Conservation (phyloP, 2,797 vertebrate species). For the Numenius phaeopus region DNA sequence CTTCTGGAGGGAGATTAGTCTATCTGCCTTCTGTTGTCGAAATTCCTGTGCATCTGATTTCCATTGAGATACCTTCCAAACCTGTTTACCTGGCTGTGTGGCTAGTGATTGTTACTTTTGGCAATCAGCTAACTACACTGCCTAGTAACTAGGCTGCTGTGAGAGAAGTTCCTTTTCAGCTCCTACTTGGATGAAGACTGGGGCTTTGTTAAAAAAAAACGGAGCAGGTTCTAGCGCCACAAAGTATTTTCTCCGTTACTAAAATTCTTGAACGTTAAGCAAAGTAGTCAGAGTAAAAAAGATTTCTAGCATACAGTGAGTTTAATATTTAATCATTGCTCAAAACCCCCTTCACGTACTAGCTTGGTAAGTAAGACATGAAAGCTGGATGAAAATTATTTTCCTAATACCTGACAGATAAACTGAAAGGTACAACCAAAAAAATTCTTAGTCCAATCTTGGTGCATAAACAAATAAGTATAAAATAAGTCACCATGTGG, state of each 20-base stretch:
- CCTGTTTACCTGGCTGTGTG: slow-evolving; percentile 86
- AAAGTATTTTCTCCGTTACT: neutral
- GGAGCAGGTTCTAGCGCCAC: neutral
- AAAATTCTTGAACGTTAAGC: neutral
- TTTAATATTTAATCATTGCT: neutral
- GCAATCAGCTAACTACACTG: slow-evolving; percentile 95
- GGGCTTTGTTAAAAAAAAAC: neutral
- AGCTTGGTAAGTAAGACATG: neutral
- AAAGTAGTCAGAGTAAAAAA: neutral
- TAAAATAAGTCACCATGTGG: neutral
- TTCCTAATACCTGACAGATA: neutral
- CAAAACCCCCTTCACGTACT: neutral
- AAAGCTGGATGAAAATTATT: neutral
- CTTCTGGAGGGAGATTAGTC: neutral
- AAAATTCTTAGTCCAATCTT: neutral
- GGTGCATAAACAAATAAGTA: neutral
- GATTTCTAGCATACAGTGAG: accelerated
- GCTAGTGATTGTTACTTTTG: slow-evolving; percentile 87
- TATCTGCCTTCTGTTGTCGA: neutral
- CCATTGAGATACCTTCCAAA: neutral
- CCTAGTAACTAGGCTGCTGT: slow-evolving; percentile 85
- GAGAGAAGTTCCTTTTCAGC: neutral
- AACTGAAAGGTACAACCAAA: neutral
- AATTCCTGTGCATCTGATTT: accelerated
- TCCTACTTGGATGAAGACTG: neutral